Evolutionary conservation across 2,888 invertebrate genomes (phyloP).

Genomic region (Philopedon plagiatum): DNA sequence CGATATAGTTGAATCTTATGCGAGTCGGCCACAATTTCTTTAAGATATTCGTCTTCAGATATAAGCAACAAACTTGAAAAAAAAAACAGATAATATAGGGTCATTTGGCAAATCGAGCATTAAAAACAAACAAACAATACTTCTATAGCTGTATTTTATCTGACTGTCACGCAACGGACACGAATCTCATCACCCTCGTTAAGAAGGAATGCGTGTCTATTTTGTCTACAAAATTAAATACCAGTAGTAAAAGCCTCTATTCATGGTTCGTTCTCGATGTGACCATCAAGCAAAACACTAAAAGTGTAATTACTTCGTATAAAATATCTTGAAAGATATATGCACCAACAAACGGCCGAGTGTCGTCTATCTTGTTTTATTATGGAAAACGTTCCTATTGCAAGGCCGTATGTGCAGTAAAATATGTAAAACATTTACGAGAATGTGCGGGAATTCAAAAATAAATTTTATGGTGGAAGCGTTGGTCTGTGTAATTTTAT

Average conservation of each 20-base stretch:
- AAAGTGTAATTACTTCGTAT: conserved; percentile 33
- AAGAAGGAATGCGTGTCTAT: conserved; percentile 31
- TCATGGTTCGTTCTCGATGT: conserved; percentile 30
- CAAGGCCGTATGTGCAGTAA: conserved; percentile 39
- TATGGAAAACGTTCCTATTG: conserved; percentile 33
- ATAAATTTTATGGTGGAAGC: conserved; percentile 29
- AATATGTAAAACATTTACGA: conserved; percentile 39
- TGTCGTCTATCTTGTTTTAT: conserved; percentile 34
- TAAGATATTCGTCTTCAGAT: too few species aligned
- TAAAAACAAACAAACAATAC: neutral
- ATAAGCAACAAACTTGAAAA: too few species aligned
- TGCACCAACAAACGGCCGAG: conserved; percentile 23
- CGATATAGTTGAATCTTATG: too few species aligned
- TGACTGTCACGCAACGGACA: conserved; percentile 7
- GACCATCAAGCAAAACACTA: conserved; percentile 32
- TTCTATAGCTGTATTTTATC: neutral
- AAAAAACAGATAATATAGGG: too few species aligned
- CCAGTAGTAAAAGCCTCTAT: conserved; percentile 35
- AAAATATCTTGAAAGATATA: conserved; percentile 40
- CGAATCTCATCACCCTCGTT: conserved; percentile 24
- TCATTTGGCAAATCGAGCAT: neutral
- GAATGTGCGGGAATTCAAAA: conserved; percentile 37
- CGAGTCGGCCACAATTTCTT: too few species aligned
- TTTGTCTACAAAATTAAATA: conserved; percentile 30
- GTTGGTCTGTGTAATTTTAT: conserved; percentile 38